Evolutionary conservation across 2,113 vertebrate species (phyloP).

Genomic region (Cebidichthys violaceus): DNA sequence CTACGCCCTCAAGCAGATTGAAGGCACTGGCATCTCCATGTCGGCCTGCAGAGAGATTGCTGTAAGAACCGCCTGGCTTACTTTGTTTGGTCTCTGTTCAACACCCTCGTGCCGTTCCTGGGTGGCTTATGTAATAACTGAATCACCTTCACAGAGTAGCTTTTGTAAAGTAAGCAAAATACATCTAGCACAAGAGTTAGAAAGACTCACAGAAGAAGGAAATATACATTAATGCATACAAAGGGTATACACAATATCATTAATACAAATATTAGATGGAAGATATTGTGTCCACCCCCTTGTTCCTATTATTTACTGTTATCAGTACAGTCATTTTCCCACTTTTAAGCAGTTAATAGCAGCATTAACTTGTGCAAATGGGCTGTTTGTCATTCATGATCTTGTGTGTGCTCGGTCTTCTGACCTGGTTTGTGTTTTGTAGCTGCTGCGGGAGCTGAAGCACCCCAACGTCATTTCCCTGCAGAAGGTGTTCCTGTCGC

Average conservation of each 20-base stretch:
- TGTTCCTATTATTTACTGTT: neutral
- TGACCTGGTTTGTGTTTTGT: slow-evolving; percentile 78
- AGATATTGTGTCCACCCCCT: neutral
- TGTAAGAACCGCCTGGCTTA: slow-evolving; percentile 85
- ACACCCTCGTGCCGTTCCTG: slow-evolving; percentile 29
- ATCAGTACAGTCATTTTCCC: neutral
- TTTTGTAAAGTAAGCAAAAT: slow-evolving; percentile 15
- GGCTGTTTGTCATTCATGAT: slow-evolving; percentile 18
- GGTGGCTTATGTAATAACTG: slow-evolving; percentile 26
- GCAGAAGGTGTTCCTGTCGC: slow-evolving; percentile 99
- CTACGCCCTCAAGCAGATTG: slow-evolving; percentile 99
- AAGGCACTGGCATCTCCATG: slow-evolving; percentile 99
- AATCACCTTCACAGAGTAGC: slow-evolving; percentile 26
- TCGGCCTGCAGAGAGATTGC: slow-evolving; percentile 99
- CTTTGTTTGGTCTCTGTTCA: slow-evolving; percentile 61
- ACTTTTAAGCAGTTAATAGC: neutral
- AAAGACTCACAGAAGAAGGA: neutral
- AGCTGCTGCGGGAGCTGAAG: slow-evolving; percentile 98
- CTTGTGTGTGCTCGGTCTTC: slow-evolving; percentile 19
- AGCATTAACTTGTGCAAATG: neutral
- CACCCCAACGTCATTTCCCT: slow-evolving; percentile 99
- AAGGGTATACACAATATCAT: neutral
- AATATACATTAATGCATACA: neutral
- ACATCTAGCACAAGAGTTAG: neutral
- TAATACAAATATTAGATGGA: no score